Conservation (phyloP, 2,113 vertebrate species). For the Lagenorhynchus albirostris region DNA sequence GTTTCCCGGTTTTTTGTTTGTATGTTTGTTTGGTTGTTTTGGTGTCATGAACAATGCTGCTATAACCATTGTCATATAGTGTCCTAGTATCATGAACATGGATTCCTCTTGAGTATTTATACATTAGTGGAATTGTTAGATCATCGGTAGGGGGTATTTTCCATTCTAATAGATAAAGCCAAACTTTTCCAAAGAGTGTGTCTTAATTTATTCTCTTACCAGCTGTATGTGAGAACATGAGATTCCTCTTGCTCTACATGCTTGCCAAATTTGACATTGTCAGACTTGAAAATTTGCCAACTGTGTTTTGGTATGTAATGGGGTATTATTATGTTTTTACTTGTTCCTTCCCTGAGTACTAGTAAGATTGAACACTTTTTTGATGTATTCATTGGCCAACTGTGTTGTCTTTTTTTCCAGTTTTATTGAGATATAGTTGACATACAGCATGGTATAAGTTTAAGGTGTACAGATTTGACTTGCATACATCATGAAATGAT, state of each 20-base stretch:
- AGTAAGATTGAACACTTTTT: background rate
- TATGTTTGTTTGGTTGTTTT: background rate
- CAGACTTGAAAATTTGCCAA: background rate
- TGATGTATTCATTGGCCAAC: background rate
- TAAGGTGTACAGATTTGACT: background rate
- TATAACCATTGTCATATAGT: background rate
- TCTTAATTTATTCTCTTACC: background rate
- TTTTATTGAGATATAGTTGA: background rate
- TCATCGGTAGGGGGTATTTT: background rate
- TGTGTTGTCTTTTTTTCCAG: background rate
- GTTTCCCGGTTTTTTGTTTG: background rate
- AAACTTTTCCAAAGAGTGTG: background rate
- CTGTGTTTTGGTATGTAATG: background rate
- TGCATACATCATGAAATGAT: background rate
- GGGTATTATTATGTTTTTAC: background rate
- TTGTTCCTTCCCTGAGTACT: background rate
- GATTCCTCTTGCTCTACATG: background rate
- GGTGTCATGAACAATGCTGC: background rate
- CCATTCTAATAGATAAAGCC: background rate
- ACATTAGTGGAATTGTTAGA: background rate
- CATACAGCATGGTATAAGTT: background rate
- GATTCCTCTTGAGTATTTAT: background rate
- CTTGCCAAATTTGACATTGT: background rate
- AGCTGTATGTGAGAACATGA: background rate
- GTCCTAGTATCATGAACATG: background rate